phyloP scores from a whole-genome alignment of 2,113 vertebrate genomes.

The Podiceps cristatus region DNA sequence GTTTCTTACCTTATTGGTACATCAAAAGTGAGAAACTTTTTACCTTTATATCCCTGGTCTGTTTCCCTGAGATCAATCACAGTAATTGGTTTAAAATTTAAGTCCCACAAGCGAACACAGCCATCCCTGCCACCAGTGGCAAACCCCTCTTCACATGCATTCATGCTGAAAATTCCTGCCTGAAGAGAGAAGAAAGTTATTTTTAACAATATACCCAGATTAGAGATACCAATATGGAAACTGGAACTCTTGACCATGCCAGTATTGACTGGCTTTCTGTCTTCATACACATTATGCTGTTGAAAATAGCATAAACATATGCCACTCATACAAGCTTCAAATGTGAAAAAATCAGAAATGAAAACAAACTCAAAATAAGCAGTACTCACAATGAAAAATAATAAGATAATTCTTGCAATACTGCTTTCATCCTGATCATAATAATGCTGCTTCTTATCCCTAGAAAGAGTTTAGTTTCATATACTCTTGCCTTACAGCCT shows the following conservation, averaged over 20 bases:
- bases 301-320: neutral
- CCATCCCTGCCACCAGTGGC: conserved; percentile 97
- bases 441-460: neutral
- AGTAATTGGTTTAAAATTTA: conserved; percentile 99
- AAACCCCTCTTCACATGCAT: conserved; percentile 97
- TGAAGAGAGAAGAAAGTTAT: conserved; percentile 68
- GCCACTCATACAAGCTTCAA: neutral
- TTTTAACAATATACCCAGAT: neutral
- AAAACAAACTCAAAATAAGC: neutral
- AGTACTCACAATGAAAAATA: neutral
- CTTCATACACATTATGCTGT: neutral
- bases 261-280: neutral
- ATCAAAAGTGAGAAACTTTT: conserved; percentile 21
- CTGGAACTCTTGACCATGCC: neutral
- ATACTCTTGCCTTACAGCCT: neutral
- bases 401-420: neutral
- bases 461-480: neutral
- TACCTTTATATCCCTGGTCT: conserved; percentile 99
- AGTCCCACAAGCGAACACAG: conserved; percentile 97
- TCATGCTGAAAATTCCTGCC: conserved; percentile 99
- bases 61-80: conserved; percentile 99
- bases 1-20: neutral
- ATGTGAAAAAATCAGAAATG: neutral
- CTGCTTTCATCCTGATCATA: neutral
- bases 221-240: neutral